These are phyloP conservation scores for Phaethon lepturus DNA, from an alignment of 2,113 vertebrate species.

Conservation along the genomic window DNA sequence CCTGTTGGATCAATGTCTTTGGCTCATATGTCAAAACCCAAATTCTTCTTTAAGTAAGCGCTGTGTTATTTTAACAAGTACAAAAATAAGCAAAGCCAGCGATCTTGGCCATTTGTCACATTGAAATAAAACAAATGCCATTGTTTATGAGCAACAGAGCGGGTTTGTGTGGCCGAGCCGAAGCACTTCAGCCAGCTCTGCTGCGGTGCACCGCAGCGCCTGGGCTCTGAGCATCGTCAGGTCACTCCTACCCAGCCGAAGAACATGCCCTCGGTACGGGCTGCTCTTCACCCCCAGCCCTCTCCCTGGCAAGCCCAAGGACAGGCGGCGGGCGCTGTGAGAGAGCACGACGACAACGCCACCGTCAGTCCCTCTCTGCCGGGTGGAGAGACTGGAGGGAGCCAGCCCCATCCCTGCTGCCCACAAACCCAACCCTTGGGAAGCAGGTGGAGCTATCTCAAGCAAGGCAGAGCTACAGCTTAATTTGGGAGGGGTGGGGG, in stretches of 20 bases:
- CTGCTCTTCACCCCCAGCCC: not conserved
- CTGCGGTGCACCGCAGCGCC: not conserved
- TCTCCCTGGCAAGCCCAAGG: not conserved
- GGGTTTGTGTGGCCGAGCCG: not conserved
- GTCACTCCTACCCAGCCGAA: not conserved
- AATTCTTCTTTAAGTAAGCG: not conserved
- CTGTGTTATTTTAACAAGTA: not conserved
- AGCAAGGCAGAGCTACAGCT: not conserved
- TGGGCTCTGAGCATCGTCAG: rapidly evolving
- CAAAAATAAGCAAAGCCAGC: not conserved
- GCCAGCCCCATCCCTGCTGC: not conserved
- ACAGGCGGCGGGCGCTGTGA: not conserved
- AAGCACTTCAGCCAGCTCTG: not conserved
- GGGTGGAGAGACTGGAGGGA: not conserved
- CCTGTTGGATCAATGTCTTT: not conserved
- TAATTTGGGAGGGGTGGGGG: not conserved
- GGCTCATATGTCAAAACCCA: not conserved
- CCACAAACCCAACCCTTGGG: not conserved
- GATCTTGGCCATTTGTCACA: not conserved
- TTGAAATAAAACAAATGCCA: not conserved
- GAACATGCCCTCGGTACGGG: rapidly evolving
- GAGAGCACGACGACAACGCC: too few relatives aligned
- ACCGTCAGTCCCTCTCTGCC: not conserved
- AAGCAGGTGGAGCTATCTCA: not conserved
- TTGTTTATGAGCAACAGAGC: not conserved